Evolutionary conservation across 2,797 vertebrate species (phyloP).

Genomic region (Rhincodon typus): DNA sequence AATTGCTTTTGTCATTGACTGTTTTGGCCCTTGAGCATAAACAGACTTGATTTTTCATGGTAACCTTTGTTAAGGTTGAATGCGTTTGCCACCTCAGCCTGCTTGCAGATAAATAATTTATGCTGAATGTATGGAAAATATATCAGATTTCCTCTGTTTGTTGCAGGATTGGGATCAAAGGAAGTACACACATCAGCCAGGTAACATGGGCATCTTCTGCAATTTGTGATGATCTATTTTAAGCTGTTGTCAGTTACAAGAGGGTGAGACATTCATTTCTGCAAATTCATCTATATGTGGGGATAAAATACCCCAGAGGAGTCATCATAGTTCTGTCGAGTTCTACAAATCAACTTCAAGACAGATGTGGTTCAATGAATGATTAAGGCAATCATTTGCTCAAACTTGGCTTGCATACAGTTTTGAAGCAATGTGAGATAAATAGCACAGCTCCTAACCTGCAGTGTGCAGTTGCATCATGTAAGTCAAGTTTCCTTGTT

Average conservation of each 20-base stretch:
- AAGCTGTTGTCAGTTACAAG: neutral
- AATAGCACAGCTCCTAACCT: neutral
- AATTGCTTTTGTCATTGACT: neutral
- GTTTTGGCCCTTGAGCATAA: neutral
- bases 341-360: neutral
- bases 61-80: neutral
- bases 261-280: neutral
- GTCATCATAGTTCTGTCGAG: neutral
- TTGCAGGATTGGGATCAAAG: neutral
- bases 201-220: neutral
- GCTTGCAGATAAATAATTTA: neutral
- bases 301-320: neutral
- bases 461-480: neutral
- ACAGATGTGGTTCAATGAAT: neutral
- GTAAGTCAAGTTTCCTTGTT: neutral
- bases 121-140: neutral
- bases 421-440: neutral
- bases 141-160: neutral
- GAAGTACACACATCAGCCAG: neutral
- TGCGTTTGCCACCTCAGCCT: neutral
- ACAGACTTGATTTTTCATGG: neutral
- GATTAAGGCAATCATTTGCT: neutral
- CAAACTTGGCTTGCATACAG: neutral
- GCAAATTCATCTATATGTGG: neutral
- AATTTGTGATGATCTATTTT: neutral